A percentile compares a stretch with the other conserved stretches of the same genome.
These are phyloP conservation scores for Diarsia dahlii DNA, from an alignment of 2,888 invertebrate genomes.

Conservation along the genomic window DNA sequence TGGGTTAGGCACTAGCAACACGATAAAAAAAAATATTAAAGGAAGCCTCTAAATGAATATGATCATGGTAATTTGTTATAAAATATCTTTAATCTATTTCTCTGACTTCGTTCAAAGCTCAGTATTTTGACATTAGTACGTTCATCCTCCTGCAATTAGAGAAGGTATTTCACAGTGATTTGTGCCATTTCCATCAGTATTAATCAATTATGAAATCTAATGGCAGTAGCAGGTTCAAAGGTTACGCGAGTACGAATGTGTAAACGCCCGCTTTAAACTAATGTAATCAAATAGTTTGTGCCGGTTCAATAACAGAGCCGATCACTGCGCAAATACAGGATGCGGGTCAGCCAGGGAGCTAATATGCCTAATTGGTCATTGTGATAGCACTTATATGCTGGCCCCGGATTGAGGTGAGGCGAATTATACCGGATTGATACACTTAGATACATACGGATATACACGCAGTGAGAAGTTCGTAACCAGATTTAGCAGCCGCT, in stretches of 20 bases:
- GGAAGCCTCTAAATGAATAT: too few species aligned
- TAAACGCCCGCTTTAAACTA: background rate
- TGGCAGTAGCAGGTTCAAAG: background rate
- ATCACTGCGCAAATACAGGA: conserved; percentile 36
- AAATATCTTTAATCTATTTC: too few species aligned
- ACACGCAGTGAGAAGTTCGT: too few species aligned
- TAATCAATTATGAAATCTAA: background rate
- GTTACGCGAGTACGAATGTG: background rate
- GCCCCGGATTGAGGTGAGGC: conserved; percentile 12
- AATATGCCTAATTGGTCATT: conserved; percentile 27
- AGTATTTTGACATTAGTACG: background rate
- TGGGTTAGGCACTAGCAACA: too few species aligned
- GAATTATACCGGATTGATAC: conserved; percentile 21
- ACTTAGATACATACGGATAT: background rate
- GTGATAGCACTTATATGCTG: conserved; percentile 19
- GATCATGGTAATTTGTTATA: too few species aligned
- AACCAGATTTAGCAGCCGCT: too few species aligned
- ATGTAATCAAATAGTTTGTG: conserved; percentile 18
- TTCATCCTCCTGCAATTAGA: background rate
- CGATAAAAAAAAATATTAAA: too few species aligned
- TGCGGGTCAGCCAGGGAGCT: conserved; percentile 10
- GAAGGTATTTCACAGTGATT: background rate
- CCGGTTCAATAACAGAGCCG: conserved; percentile 25
- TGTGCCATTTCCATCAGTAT: background rate
- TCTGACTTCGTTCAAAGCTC: background rate